Evolutionary conservation across 2,888 invertebrate species (phyloP).

Genomic region (Acanthosepion pharaonis): DNA sequence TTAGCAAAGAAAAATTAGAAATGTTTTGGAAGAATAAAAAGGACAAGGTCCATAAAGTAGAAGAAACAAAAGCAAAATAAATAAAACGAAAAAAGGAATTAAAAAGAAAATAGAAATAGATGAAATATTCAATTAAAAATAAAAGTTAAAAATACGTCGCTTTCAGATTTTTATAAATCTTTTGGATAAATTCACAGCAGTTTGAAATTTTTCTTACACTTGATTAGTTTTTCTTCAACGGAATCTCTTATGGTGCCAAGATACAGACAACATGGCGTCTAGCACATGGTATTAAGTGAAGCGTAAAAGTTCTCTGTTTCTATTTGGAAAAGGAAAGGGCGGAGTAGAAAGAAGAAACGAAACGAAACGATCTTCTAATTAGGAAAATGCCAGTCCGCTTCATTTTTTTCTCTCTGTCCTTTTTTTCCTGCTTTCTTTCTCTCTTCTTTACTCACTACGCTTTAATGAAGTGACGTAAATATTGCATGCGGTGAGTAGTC

Average conservation of each 20-base stretch:
- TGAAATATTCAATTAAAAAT: too few species aligned
- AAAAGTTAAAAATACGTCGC: too few species aligned
- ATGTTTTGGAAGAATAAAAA: too few species aligned
- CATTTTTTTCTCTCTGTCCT: not conserved
- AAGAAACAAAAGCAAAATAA: too few species aligned
- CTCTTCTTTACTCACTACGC: too few species aligned
- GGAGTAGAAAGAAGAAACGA: not conserved
- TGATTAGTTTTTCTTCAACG: not conserved
- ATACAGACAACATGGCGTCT: not conserved
- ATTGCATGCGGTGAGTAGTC: not conserved
- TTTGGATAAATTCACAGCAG: not conserved
- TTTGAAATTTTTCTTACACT: not conserved
- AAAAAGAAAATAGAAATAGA: too few species aligned
- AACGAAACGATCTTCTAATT: not conserved
- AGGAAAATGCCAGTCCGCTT: not conserved
- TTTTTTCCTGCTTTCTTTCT: not conserved
- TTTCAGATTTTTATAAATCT: too few species aligned
- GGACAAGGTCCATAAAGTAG: too few species aligned
- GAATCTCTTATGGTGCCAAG: not conserved
- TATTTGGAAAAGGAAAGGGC: not conserved
- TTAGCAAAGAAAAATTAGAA: too few species aligned
- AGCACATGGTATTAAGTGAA: not conserved
- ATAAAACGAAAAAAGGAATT: too few species aligned
- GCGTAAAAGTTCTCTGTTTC: not conserved
- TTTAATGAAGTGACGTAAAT: not conserved